Base-by-base conservation (phyloP, 2,113 vertebrate species). In the Marcusenius ussheri region DNA sequence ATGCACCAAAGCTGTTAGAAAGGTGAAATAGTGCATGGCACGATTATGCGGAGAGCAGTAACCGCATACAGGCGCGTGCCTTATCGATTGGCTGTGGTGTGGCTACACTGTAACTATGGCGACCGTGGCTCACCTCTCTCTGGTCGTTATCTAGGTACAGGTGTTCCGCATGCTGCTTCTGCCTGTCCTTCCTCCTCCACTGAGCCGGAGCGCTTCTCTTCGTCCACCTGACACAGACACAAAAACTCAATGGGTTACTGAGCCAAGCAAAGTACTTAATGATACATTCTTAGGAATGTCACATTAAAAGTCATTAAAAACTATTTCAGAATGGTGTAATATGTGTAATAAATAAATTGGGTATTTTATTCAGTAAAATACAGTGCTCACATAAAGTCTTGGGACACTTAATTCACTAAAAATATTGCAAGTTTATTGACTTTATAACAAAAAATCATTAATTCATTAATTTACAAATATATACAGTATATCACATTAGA, bases 111-210 rank as follows among this genome's bases (percentile, higher is more conserved):
- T 58, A 56, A 83, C 35, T 1, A 5, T 80, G 21, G 10, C 5
- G 3, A 56, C 89, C 74, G 66, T 10, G 17, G 35, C 93, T 95
- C 92, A 98, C 98, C 97, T 99, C 98, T 95, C 98, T 97, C 97
- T 99, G 98, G 95, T 99, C 98, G 89, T 99, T 99, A 93, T 99
- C 98, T 91, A 99, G 95, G 91, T 97, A 97, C 88, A 99, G 95
- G 93, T 99, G 98, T 93, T 99, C 98, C 0, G 98, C 97, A 88
- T 99, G 98, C 51, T 99, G 98, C 91, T 99, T 99, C 94, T 99
- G 98, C 31, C 98, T 95, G 93, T 99, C 98, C 91, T 96, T 97
- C 93, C 97, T 91, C 91, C 98, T 97, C 98, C 98, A 99, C 94
- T 99, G 98, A 11, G 98, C 98, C 8, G 98, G 98, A 46, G 98